Base-by-base conservation (phyloP, 2,797 vertebrate genomes). In the Prunella strophiata region DNA sequence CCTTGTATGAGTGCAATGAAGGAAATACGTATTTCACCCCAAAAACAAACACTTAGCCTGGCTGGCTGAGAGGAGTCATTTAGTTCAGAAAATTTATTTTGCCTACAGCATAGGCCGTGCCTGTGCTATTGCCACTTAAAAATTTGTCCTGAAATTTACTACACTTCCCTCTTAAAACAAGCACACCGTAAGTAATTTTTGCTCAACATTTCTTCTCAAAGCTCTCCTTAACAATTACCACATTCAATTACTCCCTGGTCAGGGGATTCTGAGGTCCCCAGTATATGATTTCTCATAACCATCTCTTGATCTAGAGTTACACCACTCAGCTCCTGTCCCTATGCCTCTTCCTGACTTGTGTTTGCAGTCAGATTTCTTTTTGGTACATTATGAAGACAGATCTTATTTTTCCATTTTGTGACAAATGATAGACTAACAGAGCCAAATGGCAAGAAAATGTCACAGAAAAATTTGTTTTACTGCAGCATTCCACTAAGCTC, bases 371-470 rank as follows among this genome's bases (percentile, higher is more conserved):
- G 79, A 62, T 40, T 92, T 96, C 91, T 93, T 89, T 89, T 81
- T 26, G 52, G 65, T 93, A 89, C 47, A 42, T 74, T 90, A 83
- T 21, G 68, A 96, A 95, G 74, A 90, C 62, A 94, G 80, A 95
- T 48, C 55, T 91, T 87, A 78, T 72, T 97, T 97, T 97, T 96
- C 96, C 91, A 80, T 94, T 89, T 94, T 94, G 88, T 95, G 95
- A 96, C 77, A 97, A 94, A 95, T 96, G 79, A 92, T 71, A 96
- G 95, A 91, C 85, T 94, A 96, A 87, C 82, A 84, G 47, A 88
- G 96, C 93, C 94, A 95, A 95, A 93, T 86, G 88, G 89, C 75
- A 95, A 79, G 48, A 88, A 95, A 96, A 97, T 47, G 85, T 84
- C 76, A 81, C 87, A 88, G 71, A 92, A 88, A 96, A 94, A 63